phyloP scores from a whole-genome alignment of 2,888 invertebrate species.

The Erebia ligea region DNA sequence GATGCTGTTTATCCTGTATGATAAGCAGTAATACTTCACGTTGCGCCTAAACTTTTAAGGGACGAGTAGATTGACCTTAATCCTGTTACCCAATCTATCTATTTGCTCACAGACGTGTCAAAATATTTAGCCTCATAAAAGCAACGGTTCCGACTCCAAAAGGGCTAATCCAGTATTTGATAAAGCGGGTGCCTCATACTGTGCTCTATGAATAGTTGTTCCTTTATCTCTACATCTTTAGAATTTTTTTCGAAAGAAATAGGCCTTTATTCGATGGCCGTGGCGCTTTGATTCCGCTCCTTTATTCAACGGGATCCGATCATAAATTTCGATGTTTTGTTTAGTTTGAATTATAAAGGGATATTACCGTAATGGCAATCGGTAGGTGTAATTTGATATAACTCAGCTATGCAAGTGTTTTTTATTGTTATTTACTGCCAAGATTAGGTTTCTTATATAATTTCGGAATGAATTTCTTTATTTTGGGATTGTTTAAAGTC shows the following conservation, averaged over 20 bases:
- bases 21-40: conserved; percentile 49
- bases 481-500: conserved; percentile 10
- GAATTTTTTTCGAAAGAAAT: conserved; percentile 59
- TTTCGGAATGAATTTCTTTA: conserved; percentile 26
- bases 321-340: conserved; percentile 80
- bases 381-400: conserved; percentile 81
- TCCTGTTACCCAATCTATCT: conserved; percentile 59
- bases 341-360: conserved; percentile 79
- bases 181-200: conserved; percentile 77
- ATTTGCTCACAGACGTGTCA: conserved; percentile 71
- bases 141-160: conserved; percentile 62
- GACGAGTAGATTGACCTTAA: conserved; percentile 54
- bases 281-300: conserved; percentile 79
- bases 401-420: conserved; percentile 64
- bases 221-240: conserved; percentile 75
- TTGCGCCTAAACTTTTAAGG: conserved; percentile 49
- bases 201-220: conserved; percentile 70
- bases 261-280: conserved; percentile 69
- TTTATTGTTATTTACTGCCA: conserved; percentile 64
- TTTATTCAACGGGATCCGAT: conserved; percentile 77
- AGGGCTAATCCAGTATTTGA: conserved; percentile 77
- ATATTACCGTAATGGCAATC: conserved; percentile 80
- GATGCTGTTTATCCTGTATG: conserved; percentile 37
- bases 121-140: conserved; percentile 74
- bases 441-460: conserved; percentile 52